Conservation (phyloP, 2,888 invertebrate species). For the Carcina quercana region DNA sequence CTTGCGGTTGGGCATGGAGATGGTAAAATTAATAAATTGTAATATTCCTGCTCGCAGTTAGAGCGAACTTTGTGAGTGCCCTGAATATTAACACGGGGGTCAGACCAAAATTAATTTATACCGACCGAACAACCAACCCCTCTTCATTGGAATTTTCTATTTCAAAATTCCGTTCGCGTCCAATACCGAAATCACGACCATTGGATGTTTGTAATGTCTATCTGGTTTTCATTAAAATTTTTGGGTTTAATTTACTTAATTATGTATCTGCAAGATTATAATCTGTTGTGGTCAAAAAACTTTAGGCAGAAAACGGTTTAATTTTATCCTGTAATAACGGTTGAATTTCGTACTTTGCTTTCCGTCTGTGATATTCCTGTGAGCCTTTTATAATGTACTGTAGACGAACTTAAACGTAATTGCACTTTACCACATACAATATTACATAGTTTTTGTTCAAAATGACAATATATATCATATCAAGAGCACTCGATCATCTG, state of each 20-base stretch:
- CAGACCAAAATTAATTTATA: slow-evolving; percentile 66
- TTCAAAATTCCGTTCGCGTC: slow-evolving; percentile 52
- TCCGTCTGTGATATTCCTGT: no score
- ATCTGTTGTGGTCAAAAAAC: no score
- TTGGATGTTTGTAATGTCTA: slow-evolving; percentile 21
- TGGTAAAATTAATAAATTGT: slow-evolving; percentile 60
- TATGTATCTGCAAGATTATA: background rate
- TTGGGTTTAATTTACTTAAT: background rate
- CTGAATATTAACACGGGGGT: slow-evolving; percentile 69
- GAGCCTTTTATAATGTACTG: no score
- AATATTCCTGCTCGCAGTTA: slow-evolving; percentile 60
- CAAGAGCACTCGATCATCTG: no score
- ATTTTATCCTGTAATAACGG: no score
- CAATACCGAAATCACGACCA: slow-evolving; percentile 47
- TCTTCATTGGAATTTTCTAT: slow-evolving; percentile 55
- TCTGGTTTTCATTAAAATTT: background rate
- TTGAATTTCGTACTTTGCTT: no score
- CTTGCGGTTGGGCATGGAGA: slow-evolving; percentile 34
- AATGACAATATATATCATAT: no score
- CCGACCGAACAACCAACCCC: slow-evolving; percentile 51
- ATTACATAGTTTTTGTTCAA: no score
- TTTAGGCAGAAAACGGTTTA: no score
- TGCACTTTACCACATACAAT: no score
- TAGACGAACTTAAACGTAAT: no score
- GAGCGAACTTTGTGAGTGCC: slow-evolving; percentile 64